These are phyloP conservation scores for Lophotis ruficrista DNA, from an alignment of 2,113 vertebrate genomes.

Conservation along the genomic window DNA sequence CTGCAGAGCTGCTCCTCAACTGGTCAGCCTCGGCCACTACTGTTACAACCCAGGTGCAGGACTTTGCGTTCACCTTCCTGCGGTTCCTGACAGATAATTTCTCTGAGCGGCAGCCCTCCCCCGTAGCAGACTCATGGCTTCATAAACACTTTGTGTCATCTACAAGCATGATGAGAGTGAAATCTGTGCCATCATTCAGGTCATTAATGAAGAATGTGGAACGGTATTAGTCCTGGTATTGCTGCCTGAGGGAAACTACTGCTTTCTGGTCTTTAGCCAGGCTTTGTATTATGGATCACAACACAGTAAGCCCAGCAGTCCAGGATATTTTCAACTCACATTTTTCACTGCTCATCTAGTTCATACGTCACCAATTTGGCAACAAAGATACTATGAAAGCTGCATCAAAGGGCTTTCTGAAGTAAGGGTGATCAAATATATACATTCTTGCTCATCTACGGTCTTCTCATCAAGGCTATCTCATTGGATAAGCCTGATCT, in stretches of 20 bases:
- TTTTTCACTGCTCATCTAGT: not conserved
- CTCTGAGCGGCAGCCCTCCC: not conserved
- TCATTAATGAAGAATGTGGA: not conserved
- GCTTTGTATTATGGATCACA: not conserved
- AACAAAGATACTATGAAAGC: not conserved
- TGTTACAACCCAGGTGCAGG: not conserved
- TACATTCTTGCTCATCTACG: not conserved
- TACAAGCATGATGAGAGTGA: not conserved
- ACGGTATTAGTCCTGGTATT: not conserved
- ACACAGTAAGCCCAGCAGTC: not conserved
- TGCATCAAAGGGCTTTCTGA: not conserved
- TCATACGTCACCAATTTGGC: not conserved
- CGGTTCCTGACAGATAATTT: not conserved
- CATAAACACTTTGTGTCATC: not conserved
- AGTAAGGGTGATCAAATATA: not conserved
- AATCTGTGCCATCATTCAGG: not conserved
- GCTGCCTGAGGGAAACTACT: not conserved
- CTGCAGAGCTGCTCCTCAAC: not conserved
- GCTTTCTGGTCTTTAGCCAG: not conserved
- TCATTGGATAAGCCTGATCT: not conserved
- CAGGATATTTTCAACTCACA: not conserved
- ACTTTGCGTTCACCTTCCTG: not conserved
- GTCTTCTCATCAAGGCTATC: not conserved
- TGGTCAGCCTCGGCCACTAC: not conserved
- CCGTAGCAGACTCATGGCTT: not conserved